These are phyloP conservation scores for Rhaphigaster nebulosa DNA, from an alignment of 2,888 invertebrate species.

Conservation along the genomic window DNA sequence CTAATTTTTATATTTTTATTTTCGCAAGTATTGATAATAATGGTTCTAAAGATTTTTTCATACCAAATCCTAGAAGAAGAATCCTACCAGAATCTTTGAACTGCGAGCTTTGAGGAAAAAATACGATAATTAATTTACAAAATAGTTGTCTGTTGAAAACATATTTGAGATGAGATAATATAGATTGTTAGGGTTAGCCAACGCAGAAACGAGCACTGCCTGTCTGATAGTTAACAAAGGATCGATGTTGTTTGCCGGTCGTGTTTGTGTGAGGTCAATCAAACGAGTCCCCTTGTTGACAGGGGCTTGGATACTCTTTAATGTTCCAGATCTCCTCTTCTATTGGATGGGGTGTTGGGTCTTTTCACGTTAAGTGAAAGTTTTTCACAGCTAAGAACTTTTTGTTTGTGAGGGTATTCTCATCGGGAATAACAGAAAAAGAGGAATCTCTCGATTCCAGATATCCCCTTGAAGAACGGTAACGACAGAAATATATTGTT, in stretches of 20 bases:
- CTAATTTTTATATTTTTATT: no score
- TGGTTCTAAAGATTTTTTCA: no score
- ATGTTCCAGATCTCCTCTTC: background rate
- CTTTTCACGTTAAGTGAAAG: background rate
- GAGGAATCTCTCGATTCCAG: background rate
- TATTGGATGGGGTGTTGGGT: background rate
- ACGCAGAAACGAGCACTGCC: background rate
- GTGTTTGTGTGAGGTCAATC: conserved; percentile 11
- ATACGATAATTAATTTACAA: no score
- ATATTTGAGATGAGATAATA: background rate
- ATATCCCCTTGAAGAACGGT: background rate
- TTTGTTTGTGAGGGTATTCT: background rate
- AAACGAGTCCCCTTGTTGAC: conserved; percentile 7
- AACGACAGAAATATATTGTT: background rate
- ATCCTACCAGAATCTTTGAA: no score
- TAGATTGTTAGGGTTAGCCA: background rate
- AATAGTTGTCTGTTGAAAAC: no score
- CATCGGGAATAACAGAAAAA: background rate
- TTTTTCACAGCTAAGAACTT: background rate
- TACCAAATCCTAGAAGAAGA: no score
- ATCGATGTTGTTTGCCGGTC: background rate
- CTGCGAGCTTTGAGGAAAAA: no score
- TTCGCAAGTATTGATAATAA: no score
- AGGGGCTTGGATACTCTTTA: background rate
- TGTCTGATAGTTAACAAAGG: background rate